A percentile compares a stretch with the other conserved stretches of the same genome.
Conservation (phyloP, 2,888 invertebrate genomes). For the Malacosoma neustria region DNA sequence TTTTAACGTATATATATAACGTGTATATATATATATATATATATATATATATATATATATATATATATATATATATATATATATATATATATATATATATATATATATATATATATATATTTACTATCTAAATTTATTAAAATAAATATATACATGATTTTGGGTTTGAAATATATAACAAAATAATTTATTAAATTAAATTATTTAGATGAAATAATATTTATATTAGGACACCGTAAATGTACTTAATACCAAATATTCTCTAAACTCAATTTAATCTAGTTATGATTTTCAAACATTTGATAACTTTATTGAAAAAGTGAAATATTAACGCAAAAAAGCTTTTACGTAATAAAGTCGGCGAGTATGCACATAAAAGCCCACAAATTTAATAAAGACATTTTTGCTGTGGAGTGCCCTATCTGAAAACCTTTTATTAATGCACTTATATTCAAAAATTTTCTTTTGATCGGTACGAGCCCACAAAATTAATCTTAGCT, state of each 20-base stretch:
- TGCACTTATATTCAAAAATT: slow-evolving; percentile 71
- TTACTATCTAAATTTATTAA: too few relatives aligned
- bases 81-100: too few relatives aligned
- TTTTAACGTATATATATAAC: too few relatives aligned
- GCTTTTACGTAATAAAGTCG: slow-evolving; percentile 56
- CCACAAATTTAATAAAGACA: slow-evolving; percentile 67
- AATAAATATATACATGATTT: too few relatives aligned
- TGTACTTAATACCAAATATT: slow-evolving; percentile 2
- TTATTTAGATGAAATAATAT: too few relatives aligned
- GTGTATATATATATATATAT: too few relatives aligned
- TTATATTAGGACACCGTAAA: neutral
- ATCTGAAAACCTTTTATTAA: slow-evolving; percentile 63
- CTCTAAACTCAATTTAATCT: slow-evolving; percentile 7
- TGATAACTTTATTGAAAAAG: slow-evolving; percentile 27
- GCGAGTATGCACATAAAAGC: slow-evolving; percentile 55
- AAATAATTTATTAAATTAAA: too few relatives aligned
- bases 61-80: too few relatives aligned
- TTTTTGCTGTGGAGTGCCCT: slow-evolving; percentile 56
- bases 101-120: too few relatives aligned
- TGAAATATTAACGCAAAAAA: slow-evolving; percentile 37
- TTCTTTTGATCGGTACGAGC: slow-evolving; percentile 58
- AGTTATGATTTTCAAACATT: slow-evolving; percentile 18
- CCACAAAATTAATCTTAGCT: slow-evolving; percentile 67
- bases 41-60: too few relatives aligned
- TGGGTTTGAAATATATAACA: too few relatives aligned